These are phyloP conservation scores for Keiferia lycopersicella DNA, from an alignment of 2,888 invertebrate genomes.

Conservation along the genomic window DNA sequence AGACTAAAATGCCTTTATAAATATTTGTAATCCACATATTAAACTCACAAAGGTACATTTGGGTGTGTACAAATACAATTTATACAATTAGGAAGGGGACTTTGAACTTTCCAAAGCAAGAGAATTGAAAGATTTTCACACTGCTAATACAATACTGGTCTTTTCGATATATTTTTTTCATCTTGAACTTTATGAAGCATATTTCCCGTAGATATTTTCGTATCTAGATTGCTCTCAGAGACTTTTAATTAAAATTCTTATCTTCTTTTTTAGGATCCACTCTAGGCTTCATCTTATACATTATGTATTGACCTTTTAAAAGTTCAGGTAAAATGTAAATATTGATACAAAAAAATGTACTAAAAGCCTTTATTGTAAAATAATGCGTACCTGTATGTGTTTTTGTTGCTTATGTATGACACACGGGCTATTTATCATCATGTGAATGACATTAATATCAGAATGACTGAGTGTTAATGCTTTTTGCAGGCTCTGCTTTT, in stretches of 20 bases:
- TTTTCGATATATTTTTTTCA: background rate
- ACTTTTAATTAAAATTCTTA: background rate
- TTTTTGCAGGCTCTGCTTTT: background rate
- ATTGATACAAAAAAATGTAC: background rate
- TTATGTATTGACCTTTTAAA: background rate
- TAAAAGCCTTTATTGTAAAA: background rate
- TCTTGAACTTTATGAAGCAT: background rate
- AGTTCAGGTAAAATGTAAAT: conserved; percentile 6
- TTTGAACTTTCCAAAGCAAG: no score
- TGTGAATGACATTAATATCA: conserved; percentile 2
- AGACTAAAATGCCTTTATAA: background rate
- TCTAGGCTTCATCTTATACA: conserved; percentile 4
- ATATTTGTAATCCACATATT: background rate
- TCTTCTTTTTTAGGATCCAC: background rate
- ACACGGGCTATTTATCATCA: background rate
- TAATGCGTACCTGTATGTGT: background rate
- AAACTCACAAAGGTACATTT: background rate
- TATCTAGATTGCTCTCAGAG: background rate
- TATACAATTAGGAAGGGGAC: background rate
- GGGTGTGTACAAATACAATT: background rate
- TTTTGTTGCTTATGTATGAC: background rate
- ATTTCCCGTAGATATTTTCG: background rate
- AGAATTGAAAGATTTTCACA: no score
- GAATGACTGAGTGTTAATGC: background rate
- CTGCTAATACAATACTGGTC: no score